Evolutionary conservation across 2,113 vertebrate genomes (phyloP), one percentile per base, ranked within the genome.

Genomic region (Dinomys branickii): DNA sequence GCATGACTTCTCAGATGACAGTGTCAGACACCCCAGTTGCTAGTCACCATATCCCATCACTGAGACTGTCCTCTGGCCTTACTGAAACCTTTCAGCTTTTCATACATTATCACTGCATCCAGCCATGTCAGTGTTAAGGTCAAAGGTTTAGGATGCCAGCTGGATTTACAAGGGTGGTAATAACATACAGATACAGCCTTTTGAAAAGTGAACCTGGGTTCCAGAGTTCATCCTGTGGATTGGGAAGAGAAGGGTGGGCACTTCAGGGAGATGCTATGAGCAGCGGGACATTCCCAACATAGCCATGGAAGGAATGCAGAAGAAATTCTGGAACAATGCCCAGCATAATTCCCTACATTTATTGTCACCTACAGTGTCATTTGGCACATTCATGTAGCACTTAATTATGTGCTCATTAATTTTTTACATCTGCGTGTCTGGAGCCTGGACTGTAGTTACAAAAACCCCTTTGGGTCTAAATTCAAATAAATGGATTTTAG

Each of bases 401-500:
- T 97, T 96, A 96, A 95, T 96, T 95, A 96, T 17, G 85, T 3
- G 81, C 50, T 90, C 77, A 83, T 97, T 95, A 97, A 96, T 96
- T 96, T 97, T 97, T 97, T 85, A 97, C 92, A 78, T 96, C 90
- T 92, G 63, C 94, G 94, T 97, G 96, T 97, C 88, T 97, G 90
- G 89, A 94, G 85, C 35, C 91, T 82, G 41, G 80, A 88, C 61
- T 96, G 19, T 56, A 41, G 81, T 91, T 54, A 54, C 85, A 71
- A 88, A 96, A 96, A 78, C 16, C 44, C 82, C 91, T 58, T 3
- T 88, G 52, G 28, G 78, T 17, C 26, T 88, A 5, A 35, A 88
- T 85, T 92, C 52, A 77, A 90, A 95, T 77, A 88, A 94, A 65
- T 58, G 35, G 50, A 89, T 86, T 90, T 69, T 63, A 83, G 81